Evolutionary conservation across 1,140 invertebrate species (phyloP), one percentile per base, ranked within the genome.

Genomic region (Pseudachorutes palmiensis): DNA sequence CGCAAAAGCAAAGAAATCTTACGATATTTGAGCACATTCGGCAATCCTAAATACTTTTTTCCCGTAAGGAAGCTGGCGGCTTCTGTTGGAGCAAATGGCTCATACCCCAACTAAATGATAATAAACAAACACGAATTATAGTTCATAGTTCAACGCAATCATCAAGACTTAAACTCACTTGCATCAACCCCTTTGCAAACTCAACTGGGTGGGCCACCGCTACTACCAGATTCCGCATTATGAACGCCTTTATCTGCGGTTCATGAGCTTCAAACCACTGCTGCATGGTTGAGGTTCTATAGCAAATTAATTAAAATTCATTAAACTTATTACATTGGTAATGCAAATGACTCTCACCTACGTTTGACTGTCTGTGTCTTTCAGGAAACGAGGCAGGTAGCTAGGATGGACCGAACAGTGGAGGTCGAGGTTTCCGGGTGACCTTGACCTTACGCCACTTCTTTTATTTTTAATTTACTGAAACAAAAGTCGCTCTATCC

Each of bases 1-100:
- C 58, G 19, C 28, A 61, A 64, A 55, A 26, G 2, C 2, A 57
- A 65, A 5, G 9, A 30, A 45, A 33, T 55, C 76, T 78, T 82
- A 89, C 88, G 82, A 78, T 94, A 96, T 77, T 88, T 83, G 77
- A 94, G 90, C 72, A 91, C 85, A 79, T 92, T 93, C 65, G 93
- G 92, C 76, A 94, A 81, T 78, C 86, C 84, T 66, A 91, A 80
- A 58, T 87, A 86, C 67, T 88, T 87, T 75, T 83, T 84, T 31
- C 90, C 87, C 75, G 92, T 86, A 24, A 88, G 91, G 63, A 80
- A 86, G 1, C 87, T 86, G 12, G 51, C 24, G 24, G 51, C 9
- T 36, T 84, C 83, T 74, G 83, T 81, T 1, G 92, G 86, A 57
- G 85, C 76, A 66, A 94, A 82, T 0, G 93, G 93, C 78, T 95